phyloP scores from a whole-genome alignment of 2,113 vertebrate species.

The Cyphomyrus discorhynchus region DNA sequence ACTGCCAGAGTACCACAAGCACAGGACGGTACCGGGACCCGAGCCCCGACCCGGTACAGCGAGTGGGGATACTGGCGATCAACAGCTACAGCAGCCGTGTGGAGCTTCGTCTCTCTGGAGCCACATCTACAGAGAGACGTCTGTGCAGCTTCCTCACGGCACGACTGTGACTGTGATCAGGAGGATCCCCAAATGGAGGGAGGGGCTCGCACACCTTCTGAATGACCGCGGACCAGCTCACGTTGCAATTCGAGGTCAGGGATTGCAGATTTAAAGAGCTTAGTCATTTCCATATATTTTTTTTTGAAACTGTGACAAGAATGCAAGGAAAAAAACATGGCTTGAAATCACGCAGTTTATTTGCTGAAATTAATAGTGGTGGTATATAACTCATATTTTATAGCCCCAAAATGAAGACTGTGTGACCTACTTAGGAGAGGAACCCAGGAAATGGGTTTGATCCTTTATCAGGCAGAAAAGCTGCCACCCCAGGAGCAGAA shows the following conservation, averaged over 20 bases:
- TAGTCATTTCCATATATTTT: neutral
- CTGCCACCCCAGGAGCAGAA: neutral
- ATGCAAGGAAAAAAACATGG: neutral
- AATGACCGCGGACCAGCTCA: too few relatives aligned
- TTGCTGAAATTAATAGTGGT: neutral
- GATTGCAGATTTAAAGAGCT: neutral
- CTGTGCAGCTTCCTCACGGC: neutral
- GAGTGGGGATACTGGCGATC: neutral
- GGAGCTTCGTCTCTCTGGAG: neutral
- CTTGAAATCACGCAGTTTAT: neutral
- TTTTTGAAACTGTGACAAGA: neutral
- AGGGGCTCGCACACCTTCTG: too few relatives aligned
- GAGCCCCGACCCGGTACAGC: neutral
- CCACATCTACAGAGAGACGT: neutral
- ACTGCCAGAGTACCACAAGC: neutral
- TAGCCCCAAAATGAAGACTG: neutral
- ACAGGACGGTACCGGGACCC: neutral
- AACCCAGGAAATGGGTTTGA: neutral
- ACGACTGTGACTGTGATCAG: neutral
- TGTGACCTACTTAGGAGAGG: neutral
- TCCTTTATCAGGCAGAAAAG: neutral
- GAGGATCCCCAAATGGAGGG: neutral
- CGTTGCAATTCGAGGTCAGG: neutral
- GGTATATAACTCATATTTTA: neutral
- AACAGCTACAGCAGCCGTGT: neutral